These are phyloP conservation scores for Colostygia pectinataria DNA, from an alignment of 2,888 invertebrate genomes.

Conservation along the genomic window DNA sequence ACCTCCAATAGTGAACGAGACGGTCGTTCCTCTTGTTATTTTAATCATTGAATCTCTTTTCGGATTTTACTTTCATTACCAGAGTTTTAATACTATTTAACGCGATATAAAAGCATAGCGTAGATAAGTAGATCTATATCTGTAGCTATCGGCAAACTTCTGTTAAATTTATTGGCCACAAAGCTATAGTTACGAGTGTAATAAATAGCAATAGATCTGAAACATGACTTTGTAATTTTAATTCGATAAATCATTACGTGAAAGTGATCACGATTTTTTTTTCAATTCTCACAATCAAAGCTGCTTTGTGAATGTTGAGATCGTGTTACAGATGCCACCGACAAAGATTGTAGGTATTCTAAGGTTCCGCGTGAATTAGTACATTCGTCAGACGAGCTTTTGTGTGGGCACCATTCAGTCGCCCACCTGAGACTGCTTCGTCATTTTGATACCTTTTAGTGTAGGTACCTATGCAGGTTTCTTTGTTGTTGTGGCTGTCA, in stretches of 20 bases:
- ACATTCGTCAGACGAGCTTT: constrained; percentile 27
- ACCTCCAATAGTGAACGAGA: no score
- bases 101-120: constrained; percentile 26
- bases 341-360: constrained; percentile 24
- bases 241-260: constrained; percentile 45
- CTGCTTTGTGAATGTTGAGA: constrained; percentile 31
- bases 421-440: constrained; percentile 36
- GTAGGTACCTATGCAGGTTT: background rate
- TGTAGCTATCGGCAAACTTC: constrained; percentile 32
- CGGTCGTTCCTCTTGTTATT: no score
- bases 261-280: constrained; percentile 46
- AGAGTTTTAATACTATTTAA: constrained; percentile 22
- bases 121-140: constrained; percentile 43
- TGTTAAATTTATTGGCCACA: constrained; percentile 31
- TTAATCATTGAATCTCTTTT: constrained; percentile 20
- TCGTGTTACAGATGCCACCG: constrained; percentile 35
- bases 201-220: constrained; percentile 32
- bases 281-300: constrained; percentile 35
- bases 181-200: constrained; percentile 23
- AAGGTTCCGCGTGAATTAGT: constrained; percentile 33
- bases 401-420: constrained; percentile 32
- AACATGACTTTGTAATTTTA: constrained; percentile 34
- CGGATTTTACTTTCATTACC: constrained; percentile 23
- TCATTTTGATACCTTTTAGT: constrained; percentile 21
- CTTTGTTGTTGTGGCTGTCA: constrained; percentile 12